Conservation (phyloP, 2,113 vertebrate genomes). For the Delphinus delphis region DNA sequence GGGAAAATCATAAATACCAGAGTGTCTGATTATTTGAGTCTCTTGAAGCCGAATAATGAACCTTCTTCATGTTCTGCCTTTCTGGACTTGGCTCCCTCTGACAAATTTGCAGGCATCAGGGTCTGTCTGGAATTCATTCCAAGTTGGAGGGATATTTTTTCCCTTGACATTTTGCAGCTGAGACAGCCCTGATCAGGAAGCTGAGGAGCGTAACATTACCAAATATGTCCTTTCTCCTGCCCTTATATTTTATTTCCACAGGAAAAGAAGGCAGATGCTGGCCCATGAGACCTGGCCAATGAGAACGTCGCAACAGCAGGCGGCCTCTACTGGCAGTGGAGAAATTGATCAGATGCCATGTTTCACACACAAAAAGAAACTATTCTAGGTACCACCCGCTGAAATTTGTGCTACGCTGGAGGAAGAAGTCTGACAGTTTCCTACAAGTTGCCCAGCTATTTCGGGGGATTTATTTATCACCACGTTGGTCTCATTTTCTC, state of each 20-base stretch:
- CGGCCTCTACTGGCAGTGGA: constrained; percentile 50
- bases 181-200: constrained; percentile 82
- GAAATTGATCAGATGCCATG: constrained; percentile 64
- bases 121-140: constrained; percentile 89
- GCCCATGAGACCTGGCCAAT: constrained; percentile 74
- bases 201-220: constrained; percentile 85
- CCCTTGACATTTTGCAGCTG: constrained; percentile 86
- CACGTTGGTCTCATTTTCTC: not conserved
- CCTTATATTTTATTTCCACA: constrained; percentile 85
- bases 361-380: constrained; percentile 67
- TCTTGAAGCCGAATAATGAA: constrained; percentile 84
- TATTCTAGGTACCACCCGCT: constrained; percentile 42
- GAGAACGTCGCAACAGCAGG: constrained; percentile 47
- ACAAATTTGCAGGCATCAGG: constrained; percentile 87
- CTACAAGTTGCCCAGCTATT: not conserved
- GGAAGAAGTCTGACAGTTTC: constrained; percentile 30
- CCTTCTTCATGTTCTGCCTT: constrained; percentile 86
- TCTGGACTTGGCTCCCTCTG: constrained; percentile 83
- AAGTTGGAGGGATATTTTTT: constrained; percentile 82
- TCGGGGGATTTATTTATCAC: not conserved
- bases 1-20: constrained; percentile 81
- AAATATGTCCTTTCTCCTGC: constrained; percentile 87
- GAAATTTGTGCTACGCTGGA: not conserved
- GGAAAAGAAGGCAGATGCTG: constrained; percentile 78
- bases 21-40: constrained; percentile 84